A percentile compares a stretch with the other conserved stretches of the same genome.
Evolutionary conservation across 2,888 invertebrate genomes (phyloP).

Genomic region (Plagodis dolabraria): DNA sequence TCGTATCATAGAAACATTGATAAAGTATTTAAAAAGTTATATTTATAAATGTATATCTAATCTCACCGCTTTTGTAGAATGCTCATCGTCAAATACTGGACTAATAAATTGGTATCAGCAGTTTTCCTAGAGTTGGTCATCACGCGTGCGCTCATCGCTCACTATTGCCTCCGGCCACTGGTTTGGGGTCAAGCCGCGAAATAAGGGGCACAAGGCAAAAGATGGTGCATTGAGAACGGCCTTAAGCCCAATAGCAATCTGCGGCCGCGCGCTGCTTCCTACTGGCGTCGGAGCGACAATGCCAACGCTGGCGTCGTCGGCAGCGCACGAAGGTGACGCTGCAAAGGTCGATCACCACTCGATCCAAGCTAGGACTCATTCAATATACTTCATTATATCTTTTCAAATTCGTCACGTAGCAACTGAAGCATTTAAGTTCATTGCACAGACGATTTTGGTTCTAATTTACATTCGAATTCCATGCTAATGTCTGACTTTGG

Average conservation of each 20-base stretch:
- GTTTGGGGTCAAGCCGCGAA: slow-evolving; percentile 76
- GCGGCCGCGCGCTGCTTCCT: slow-evolving; percentile 78
- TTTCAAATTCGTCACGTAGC: slow-evolving; percentile 16
- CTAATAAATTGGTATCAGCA: slow-evolving; percentile 14
- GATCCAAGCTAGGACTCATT: slow-evolving; percentile 44
- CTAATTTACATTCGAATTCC: slow-evolving; percentile 5
- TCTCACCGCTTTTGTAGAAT: slow-evolving; percentile 28
- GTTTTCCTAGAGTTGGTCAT: slow-evolving; percentile 21
- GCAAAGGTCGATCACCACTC: slow-evolving; percentile 73
- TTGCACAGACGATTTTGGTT: slow-evolving; percentile 7
- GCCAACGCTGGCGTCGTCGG: slow-evolving; percentile 65
- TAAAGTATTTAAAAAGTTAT: neutral
- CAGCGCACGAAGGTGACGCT: slow-evolving; percentile 75
- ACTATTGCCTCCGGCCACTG: slow-evolving; percentile 47
- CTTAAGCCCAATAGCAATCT: slow-evolving; percentile 84
- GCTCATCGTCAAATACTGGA: slow-evolving; percentile 21
- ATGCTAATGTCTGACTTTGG: neutral
- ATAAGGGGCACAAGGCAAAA: slow-evolving; percentile 84
- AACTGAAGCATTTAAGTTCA: slow-evolving; percentile 13
- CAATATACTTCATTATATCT: slow-evolving; percentile 26
- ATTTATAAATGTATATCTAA: slow-evolving; percentile 12
- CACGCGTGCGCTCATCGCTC: slow-evolving; percentile 48
- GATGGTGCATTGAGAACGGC: slow-evolving; percentile 84
- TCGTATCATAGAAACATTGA: neutral
- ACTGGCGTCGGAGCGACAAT: slow-evolving; percentile 81